Evolutionary conservation across 2,888 invertebrate species (phyloP).

Genomic region (Microctonus aethiopoides): DNA sequence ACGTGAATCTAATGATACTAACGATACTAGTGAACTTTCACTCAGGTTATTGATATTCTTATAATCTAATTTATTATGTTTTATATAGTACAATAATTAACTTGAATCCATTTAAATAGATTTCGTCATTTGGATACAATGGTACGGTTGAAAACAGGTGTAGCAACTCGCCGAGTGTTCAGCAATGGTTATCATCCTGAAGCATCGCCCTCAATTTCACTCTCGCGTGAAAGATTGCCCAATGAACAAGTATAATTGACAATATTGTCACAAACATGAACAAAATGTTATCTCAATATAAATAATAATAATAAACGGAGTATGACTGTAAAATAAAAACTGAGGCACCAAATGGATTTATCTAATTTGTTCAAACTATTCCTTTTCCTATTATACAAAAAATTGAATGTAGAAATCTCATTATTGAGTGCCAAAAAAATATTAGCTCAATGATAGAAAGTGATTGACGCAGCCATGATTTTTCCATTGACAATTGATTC

Average conservation of each 20-base stretch:
- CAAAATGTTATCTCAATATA: background rate
- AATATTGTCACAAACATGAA: background rate
- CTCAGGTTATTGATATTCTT: constrained; percentile 74
- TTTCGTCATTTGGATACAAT: constrained; percentile 89
- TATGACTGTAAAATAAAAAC: background rate
- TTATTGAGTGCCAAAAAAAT: background rate
- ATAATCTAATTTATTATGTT: constrained; percentile 21
- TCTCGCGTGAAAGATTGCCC: constrained; percentile 59
- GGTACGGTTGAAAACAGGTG: constrained; percentile 78
- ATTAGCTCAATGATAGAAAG: background rate
- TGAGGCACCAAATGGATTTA: background rate
- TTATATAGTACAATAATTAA: background rate
- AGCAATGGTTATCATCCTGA: constrained; percentile 75
- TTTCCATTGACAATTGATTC: background rate
- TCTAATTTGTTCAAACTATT: background rate
- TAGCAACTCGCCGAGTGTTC: constrained; percentile 70
- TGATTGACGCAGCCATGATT: background rate
- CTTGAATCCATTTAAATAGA: constrained; percentile 66
- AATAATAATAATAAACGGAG: background rate
- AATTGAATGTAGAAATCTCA: background rate
- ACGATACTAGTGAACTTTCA: constrained; percentile 76
- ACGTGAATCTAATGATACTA: constrained; percentile 72
- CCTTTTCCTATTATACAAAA: too few species aligned
- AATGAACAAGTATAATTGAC: constrained; percentile 57
- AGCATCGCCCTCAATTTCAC: constrained; percentile 73